Percentiles rank a stretch among this genome's conserved stretches.
Evolutionary conservation across 2,797 vertebrate genomes (phyloP).

Genomic region (Dermochelys coriacea): DNA sequence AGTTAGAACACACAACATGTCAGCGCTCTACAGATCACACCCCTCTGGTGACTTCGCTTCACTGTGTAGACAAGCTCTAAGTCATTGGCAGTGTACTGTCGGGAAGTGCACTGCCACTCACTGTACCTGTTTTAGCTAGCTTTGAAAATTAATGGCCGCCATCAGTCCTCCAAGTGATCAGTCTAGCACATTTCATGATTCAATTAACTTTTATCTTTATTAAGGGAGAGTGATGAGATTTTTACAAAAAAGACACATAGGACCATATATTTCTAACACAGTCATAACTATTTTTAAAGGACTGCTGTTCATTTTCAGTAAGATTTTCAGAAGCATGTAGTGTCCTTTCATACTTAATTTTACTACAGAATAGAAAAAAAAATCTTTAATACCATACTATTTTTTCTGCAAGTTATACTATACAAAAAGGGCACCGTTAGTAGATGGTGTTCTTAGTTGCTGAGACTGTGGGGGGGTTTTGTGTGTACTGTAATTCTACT

Average conservation of each 20-base stretch:
- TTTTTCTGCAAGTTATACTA: neutral
- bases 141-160: too few relatives aligned
- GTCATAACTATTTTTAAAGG: neutral
- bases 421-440: neutral
- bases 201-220: neutral
- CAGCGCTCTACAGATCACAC: too few relatives aligned
- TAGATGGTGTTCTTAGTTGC: neutral
- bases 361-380: neutral
- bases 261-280: neutral
- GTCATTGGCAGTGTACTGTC: neutral
- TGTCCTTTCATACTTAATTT: neutral
- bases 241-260: neutral
- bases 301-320: neutral
- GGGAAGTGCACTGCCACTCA: neutral
- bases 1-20: too few relatives aligned
- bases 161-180: too few relatives aligned
- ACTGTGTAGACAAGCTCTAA: neutral
- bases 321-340: too few relatives aligned
- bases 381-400: neutral
- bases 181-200: too few relatives aligned
- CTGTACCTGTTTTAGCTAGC: neutral
- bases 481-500: neutral
- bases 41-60: too few relatives aligned
- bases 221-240: neutral
- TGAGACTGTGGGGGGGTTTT: neutral